Evolutionary conservation across 2,113 vertebrate genomes (phyloP).

Genomic region (Merops nubicus): DNA sequence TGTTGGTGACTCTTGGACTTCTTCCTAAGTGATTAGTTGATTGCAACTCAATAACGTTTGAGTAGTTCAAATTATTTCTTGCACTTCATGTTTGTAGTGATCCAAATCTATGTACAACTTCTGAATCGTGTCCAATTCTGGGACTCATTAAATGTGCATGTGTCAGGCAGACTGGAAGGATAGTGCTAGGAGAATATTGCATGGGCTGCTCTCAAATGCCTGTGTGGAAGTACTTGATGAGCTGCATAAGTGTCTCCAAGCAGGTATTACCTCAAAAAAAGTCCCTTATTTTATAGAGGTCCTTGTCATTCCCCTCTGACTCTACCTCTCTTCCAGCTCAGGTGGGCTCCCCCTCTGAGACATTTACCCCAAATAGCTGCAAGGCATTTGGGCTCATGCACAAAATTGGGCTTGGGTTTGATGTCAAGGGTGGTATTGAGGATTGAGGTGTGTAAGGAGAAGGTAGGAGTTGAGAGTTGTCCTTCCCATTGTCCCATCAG

Average conservation of each 20-base stretch:
- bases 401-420: neutral
- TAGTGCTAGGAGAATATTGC: neutral
- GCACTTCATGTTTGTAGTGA: neutral
- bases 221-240: fast-evolving
- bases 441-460: neutral
- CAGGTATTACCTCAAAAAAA: neutral
- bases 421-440: neutral
- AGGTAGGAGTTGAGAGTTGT: neutral
- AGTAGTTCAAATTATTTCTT: neutral
- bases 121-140: neutral
- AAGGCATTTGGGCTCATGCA: fast-evolving
- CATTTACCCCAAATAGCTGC: neutral
- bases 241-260: neutral
- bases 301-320: neutral
- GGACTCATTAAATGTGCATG: neutral
- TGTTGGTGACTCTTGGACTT: neutral
- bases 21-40: neutral
- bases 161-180: neutral
- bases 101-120: neutral
- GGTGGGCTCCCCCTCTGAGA: neutral
- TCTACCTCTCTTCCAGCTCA: neutral
- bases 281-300: fast-evolving
- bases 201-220: neutral
- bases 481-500: neutral
- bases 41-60: neutral